Conservation (phyloP, 2,797 vertebrate genomes). For the Xiphophorus birchmanni region DNA sequence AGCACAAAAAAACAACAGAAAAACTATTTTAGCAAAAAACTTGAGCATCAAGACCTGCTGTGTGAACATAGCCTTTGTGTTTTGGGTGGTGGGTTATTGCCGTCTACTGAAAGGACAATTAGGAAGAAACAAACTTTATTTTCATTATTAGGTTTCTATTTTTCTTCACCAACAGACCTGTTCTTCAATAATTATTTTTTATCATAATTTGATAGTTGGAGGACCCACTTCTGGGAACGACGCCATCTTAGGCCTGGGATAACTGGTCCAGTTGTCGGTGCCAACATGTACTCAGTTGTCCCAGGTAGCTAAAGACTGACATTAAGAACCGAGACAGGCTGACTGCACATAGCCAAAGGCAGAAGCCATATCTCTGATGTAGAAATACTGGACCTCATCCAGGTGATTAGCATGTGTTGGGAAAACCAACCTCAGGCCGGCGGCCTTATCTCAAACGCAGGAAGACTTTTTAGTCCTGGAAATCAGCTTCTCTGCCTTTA, state of each 20-base stretch:
- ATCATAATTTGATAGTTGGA: background rate
- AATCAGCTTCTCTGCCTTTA: slow-evolving; percentile 51
- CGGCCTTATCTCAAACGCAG: slow-evolving; percentile 57
- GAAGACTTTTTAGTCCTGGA: slow-evolving; percentile 54
- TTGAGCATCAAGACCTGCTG: too few relatives aligned
- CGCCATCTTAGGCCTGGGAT: background rate
- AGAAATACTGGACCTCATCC: slow-evolving; percentile 64
- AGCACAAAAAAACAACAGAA: too few relatives aligned
- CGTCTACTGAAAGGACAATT: background rate
- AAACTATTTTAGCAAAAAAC: too few relatives aligned
- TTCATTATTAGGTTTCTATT: background rate
- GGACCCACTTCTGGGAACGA: background rate
- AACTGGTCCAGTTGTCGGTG: background rate
- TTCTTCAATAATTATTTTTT: background rate
- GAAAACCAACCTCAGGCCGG: slow-evolving; percentile 55
- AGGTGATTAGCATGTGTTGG: slow-evolving; percentile 61
- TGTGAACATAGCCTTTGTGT: background rate
- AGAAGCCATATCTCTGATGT: slow-evolving; percentile 52
- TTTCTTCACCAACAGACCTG: background rate
- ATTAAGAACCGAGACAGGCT: slow-evolving; percentile 33
- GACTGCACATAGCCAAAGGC: slow-evolving; percentile 42
- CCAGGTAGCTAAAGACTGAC: slow-evolving; percentile 44
- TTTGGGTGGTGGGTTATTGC: background rate
- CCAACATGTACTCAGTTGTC: slow-evolving; percentile 14
- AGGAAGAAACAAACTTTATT: background rate